Evolutionary conservation across 2,797 vertebrate genomes (phyloP), one percentile per base, ranked within the genome.

Genomic region (Pangasius macronema): DNA sequence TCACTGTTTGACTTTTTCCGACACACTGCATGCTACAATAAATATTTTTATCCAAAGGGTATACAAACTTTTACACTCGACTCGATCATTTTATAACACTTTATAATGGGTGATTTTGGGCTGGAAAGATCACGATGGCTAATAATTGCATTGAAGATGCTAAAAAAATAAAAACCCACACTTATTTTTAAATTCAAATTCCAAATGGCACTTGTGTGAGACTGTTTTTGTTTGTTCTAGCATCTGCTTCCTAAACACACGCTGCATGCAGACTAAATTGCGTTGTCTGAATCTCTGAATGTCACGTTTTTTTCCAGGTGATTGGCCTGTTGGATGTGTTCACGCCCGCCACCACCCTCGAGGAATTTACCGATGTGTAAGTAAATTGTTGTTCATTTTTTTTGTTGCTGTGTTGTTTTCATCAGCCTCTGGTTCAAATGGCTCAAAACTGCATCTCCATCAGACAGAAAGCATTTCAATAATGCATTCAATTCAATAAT

Each of bases 331-430:
- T 99, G 94, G 98, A 99, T 86, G 97, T 98, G 88, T 99, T 99
- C 93, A 97, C 97, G 5, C 98, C 98, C 57, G 96, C 96, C 70
- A 97, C 96, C 59, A 97, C 94, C 73, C 94, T 99, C 92, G 95
- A 99, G 92, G 98, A 98, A 91, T 99, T 99, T 95, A 98, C 94
- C 90, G 98, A 99, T 86, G 98, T 99, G 98, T 99, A 95, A 97
- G 98, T 99, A 92, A 30, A 61, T 57, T 1, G 2, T 18, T n/a
- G 11, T 72, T 53, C 0, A 16, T 36, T 68, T 14, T 76, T 39
- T 27, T 73, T 65, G 27, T 57, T 67, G n/a, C 1, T 30, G 9
- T 27, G 20, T 51, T 63, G 14, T 14, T 39, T 61, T 9, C 30
- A 24, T 65, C 27, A 49, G 16, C 70, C 75, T 79, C 10, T 67